Conservation (phyloP, 2,888 invertebrate genomes). For the Papilio gigon region DNA sequence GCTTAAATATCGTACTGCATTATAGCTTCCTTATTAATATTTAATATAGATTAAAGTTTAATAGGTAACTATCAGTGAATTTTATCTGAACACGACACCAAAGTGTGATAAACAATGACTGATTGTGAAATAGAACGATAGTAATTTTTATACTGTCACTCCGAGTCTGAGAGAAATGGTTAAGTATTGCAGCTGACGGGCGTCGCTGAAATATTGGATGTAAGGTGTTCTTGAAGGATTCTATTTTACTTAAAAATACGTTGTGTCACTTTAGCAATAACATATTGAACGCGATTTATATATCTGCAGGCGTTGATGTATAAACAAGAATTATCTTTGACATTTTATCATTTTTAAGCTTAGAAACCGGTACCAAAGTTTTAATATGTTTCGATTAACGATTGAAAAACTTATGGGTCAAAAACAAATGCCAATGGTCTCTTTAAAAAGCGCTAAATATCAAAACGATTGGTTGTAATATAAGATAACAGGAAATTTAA, state of each 20-base stretch:
- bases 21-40: no score
- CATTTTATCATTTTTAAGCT: neutral
- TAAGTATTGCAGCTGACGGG: conserved; percentile 22
- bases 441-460: no score
- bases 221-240: conserved; percentile 7
- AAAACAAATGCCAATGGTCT: no score
- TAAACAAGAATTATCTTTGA: neutral
- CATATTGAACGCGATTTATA: neutral
- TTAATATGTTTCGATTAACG: no score
- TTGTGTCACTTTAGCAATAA: conserved; percentile 3
- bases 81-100: conserved; percentile 13
- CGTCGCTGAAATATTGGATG: conserved; percentile 16
- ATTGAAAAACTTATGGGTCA: no score
- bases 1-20: no score
- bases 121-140: conserved; percentile 17
- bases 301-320: neutral
- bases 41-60: no score
- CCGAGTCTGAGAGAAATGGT: conserved; percentile 20
- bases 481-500: neutral
- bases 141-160: conserved; percentile 25
- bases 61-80: conserved; percentile 3
- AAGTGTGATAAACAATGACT: conserved; percentile 20
- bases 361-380: no score
- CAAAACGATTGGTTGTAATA: no score
- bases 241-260: conserved; percentile 11